These are phyloP conservation scores for Bubo bubo DNA, from an alignment of 2,113 vertebrate species.

Conservation along the genomic window DNA sequence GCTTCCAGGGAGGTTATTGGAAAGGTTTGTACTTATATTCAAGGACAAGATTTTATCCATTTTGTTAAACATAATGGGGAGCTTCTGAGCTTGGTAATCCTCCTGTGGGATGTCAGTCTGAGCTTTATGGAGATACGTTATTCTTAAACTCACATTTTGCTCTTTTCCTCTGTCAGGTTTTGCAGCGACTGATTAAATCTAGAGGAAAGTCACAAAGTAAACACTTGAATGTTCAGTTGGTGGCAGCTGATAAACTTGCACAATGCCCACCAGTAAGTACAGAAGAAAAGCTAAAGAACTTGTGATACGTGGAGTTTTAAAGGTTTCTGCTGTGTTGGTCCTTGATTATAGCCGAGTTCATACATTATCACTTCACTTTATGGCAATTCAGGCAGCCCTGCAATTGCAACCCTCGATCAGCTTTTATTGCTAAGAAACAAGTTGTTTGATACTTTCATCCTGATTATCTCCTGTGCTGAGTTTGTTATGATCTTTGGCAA, in stretches of 20 bases:
- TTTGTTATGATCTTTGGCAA: neutral
- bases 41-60: neutral
- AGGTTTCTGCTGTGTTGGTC: neutral
- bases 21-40: neutral
- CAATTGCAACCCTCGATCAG: neutral
- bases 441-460: neutral
- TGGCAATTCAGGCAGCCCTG: neutral
- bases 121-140: neutral
- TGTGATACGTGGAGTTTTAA: neutral
- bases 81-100: neutral
- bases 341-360: neutral
- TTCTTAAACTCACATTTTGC: neutral
- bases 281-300: neutral
- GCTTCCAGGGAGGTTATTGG: neutral
- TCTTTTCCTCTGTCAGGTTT: slow-evolving; percentile 80
- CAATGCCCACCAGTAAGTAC: slow-evolving; percentile 95
- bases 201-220: slow-evolving; percentile 98
- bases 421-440: neutral
- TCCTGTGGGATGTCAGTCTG: neutral
- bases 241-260: slow-evolving; percentile 95
- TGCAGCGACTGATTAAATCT: slow-evolving; percentile 97
- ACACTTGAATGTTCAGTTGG: slow-evolving; percentile 96
- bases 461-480: neutral
- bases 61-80: neutral
- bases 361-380: neutral